Evolutionary conservation across 2,888 invertebrate genomes (phyloP).

Genomic region (Tyria jacobaeae): DNA sequence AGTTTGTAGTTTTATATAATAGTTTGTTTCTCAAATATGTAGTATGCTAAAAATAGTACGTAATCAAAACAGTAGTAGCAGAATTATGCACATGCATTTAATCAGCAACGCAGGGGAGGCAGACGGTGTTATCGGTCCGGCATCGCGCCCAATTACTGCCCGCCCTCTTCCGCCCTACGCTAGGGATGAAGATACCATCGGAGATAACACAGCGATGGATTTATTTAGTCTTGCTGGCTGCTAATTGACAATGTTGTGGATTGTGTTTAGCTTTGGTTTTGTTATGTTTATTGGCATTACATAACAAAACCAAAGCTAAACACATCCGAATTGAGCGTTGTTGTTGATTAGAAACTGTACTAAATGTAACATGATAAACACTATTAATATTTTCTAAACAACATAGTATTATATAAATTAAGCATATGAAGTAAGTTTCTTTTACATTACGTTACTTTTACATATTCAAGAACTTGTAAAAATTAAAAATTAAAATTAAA

Average conservation of each 20-base stretch:
- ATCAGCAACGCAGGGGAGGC: constrained; percentile 37
- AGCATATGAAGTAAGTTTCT: too few relatives aligned
- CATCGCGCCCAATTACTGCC: constrained; percentile 63
- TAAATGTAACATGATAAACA: too few relatives aligned
- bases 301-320: too few relatives aligned
- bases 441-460: too few relatives aligned
- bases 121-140: constrained; percentile 60
- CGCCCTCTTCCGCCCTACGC: constrained; percentile 28
- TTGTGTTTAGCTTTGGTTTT: constrained; percentile 5
- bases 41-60: background rate
- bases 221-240: constrained; percentile 43
- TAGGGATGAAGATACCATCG: constrained; percentile 50
- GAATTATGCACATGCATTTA: constrained; percentile 50
- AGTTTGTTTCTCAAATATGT: background rate
- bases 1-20: too few relatives aligned
- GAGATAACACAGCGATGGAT: constrained; percentile 45
- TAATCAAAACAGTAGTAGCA: constrained; percentile 13
- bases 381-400: too few relatives aligned
- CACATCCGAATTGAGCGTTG: too few relatives aligned
- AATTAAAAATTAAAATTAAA: too few relatives aligned
- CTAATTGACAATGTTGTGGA: constrained; percentile 13
- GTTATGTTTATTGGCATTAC: background rate
- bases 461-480: too few relatives aligned
- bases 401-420: too few relatives aligned
- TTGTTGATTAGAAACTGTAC: background rate